These are phyloP conservation scores for Nemapogon koenigi DNA, from an alignment of 2,888 invertebrate species.

Conservation along the genomic window DNA sequence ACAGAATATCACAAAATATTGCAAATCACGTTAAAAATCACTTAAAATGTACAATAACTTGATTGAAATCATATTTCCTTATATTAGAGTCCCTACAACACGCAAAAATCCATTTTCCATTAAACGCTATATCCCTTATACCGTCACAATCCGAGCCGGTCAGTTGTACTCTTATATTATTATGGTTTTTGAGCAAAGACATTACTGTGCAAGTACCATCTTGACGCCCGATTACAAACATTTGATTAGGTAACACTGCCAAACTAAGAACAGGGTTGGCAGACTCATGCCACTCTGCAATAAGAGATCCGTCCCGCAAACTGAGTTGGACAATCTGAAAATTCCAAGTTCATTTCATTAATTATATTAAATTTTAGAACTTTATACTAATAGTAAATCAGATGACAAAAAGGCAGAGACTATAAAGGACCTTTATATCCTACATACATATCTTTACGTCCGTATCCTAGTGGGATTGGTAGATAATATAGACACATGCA, in stretches of 20 bases:
- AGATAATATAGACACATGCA: no score
- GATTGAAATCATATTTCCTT: constrained; percentile 67
- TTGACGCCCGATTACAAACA: constrained; percentile 64
- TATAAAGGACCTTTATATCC: no score
- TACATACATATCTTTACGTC: no score
- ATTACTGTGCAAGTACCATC: constrained; percentile 69
- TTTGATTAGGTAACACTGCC: constrained; percentile 43
- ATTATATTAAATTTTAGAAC: no score
- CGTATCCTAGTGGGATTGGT: no score
- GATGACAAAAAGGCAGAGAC: no score
- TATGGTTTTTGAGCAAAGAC: constrained; percentile 39
- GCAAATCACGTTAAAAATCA: constrained; percentile 19
- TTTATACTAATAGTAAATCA: no score
- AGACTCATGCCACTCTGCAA: constrained; percentile 57
- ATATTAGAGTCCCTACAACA: constrained; percentile 69
- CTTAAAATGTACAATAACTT: constrained; percentile 53
- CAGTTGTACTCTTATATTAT: constrained; percentile 51
- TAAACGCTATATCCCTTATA: constrained; percentile 66
- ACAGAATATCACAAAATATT: background rate
- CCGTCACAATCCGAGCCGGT: constrained; percentile 77
- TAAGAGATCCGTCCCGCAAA: constrained; percentile 30
- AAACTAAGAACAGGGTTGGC: constrained; percentile 64
- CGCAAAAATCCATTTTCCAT: constrained; percentile 67
- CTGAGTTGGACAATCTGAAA: constrained; percentile 40
- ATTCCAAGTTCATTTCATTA: background rate